These are phyloP conservation scores for Eurystomus glaucurus DNA, from an alignment of 2,797 vertebrate species.

Conservation along the genomic window DNA sequence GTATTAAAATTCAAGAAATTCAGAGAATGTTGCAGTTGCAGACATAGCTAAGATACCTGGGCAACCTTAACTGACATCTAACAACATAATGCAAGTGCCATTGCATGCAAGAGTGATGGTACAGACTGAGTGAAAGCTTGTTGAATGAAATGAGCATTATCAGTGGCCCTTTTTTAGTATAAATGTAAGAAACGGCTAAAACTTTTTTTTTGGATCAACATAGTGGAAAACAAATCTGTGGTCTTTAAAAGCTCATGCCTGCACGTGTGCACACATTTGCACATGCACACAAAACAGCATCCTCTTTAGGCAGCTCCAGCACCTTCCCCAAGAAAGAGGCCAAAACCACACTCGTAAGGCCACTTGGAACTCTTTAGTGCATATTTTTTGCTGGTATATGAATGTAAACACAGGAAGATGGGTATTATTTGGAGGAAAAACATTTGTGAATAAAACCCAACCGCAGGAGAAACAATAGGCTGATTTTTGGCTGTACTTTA, in stretches of 20 bases:
- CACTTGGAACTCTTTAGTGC: not conserved
- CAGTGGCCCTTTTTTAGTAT: not conserved
- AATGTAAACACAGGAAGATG: conserved; percentile 60
- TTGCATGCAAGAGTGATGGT: not conserved
- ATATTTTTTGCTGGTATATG: not conserved
- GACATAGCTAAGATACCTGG: not conserved
- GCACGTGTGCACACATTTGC: not conserved
- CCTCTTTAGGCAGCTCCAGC: not conserved
- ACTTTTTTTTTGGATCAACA: rapidly evolving
- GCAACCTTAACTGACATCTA: not conserved
- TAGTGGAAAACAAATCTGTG: not conserved
- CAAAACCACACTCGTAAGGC: not conserved
- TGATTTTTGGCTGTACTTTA: not conserved
- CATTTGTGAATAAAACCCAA: conserved; percentile 25
- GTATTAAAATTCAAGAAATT: not conserved
- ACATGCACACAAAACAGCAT: not conserved
- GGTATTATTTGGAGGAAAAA: conserved; percentile 39
- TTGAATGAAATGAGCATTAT: not conserved
- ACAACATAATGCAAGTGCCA: not conserved
- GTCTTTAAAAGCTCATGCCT: not conserved
- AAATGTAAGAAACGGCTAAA: not conserved
- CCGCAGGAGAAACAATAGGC: conserved; percentile 37
- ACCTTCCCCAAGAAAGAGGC: not conserved
- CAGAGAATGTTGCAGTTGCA: not conserved
- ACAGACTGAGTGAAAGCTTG: not conserved